Base-by-base conservation (phyloP, 2,888 invertebrate species). In the Barypeithes pellucidus region DNA sequence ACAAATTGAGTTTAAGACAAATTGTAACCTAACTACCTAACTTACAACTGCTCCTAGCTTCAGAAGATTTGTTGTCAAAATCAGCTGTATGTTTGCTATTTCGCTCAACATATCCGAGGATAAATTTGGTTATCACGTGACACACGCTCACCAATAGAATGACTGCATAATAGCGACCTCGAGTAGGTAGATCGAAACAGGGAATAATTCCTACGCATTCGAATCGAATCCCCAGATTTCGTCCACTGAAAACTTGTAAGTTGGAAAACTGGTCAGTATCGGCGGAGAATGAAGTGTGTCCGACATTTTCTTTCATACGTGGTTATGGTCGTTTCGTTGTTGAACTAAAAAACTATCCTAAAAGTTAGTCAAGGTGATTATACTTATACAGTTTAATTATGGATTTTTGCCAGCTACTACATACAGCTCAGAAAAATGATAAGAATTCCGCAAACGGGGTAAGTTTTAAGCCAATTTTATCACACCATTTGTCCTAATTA, bases 361-460 rank as follows among this genome's bases (percentile, higher is more conserved):
- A 39, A 7, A 16, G 3, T 57, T 54, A 14, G 16, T 33, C 11
- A 18, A 57, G 11, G 14, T 29, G 33, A 57, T 57, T 33, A 33
- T 18, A 2, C 11, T 57, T 33, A 33, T 18, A 2, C 11, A 33
- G 4, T 33, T 18, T 12, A 39, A 62, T n/a, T 16, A 85, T 92
- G 91, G 91, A 92, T 88, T 92, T 92, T 80, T 89, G 89, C 54
- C 86, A 88, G 11, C 79, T 92, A 62, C 80, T 92, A 73, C 89
- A 89, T 79, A 89, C 88, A 61, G 92, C 92, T 1, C 89, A 91
- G 77, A 88, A 89, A 82, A 91, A 91, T 81, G 89, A 88, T 74
- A 84, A 83, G 67, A 69, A 36, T 9, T 73, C 52, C 39, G 81
- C 80, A 60, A 83, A 82, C 76, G 84, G 85, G 79, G 86, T 86